Conservation (phyloP, 1,140 invertebrate species). For the Thaumetopoea pityocampa region DNA sequence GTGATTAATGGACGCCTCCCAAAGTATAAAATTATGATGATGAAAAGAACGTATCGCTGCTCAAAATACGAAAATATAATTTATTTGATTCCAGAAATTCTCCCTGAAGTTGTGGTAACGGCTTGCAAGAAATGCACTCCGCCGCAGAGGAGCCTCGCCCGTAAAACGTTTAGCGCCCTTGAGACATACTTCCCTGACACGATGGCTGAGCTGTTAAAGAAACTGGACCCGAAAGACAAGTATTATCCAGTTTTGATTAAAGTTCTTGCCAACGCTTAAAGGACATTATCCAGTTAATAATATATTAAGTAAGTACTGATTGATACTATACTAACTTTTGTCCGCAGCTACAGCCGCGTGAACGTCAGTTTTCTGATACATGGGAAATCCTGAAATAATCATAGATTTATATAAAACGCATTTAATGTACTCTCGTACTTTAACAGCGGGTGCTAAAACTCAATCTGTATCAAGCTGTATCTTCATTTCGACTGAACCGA, state of each 20-base stretch:
- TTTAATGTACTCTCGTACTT: too few relatives aligned
- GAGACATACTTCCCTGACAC: conserved; percentile 28
- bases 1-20: too few relatives aligned
- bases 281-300: not conserved
- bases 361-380: too few relatives aligned
- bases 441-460: too few relatives aligned
- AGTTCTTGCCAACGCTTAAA: conserved; percentile 26
- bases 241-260: conserved; percentile 38
- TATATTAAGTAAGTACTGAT: conserved; percentile 4
- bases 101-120: conserved; percentile 44
- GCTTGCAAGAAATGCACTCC: conserved; percentile 43
- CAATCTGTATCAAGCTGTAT: too few relatives aligned
- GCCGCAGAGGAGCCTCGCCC: conserved; percentile 35
- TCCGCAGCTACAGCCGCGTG: too few relatives aligned
- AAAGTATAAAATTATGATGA: too few relatives aligned
- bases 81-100: conserved; percentile 26
- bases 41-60: too few relatives aligned
- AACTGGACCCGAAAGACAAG: conserved; percentile 39
- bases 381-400: too few relatives aligned
- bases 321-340: not conserved
- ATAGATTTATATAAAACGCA: too few relatives aligned
- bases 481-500: too few relatives aligned
- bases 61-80: too few relatives aligned
- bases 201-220: conserved; percentile 32
- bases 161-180: conserved; percentile 43